Base-by-base conservation (phyloP, 1,140 invertebrate species). In the Drosophila mojavensis region DNA sequence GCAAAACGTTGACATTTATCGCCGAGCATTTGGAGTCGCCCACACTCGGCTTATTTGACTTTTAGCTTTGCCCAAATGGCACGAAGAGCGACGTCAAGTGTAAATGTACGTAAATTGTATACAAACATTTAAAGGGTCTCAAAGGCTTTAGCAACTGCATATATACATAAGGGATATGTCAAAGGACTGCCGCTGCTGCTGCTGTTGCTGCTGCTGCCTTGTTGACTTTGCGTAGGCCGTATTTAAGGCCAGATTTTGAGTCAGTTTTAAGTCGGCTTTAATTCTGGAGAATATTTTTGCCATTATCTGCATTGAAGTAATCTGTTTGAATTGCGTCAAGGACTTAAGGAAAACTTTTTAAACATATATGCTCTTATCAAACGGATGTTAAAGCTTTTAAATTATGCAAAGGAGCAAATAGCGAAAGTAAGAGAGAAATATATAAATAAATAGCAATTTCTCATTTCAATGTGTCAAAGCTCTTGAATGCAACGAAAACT, bases 1-100 rank as follows among this genome's bases (percentile, higher is more conserved):
- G 79, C 83, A 67, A 88, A 89, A 78, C 79, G 84, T 84, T 88
- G 83, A 88, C 83, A 88, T 84, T 89, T 73, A 88, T 82, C 83
- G 79, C 47, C 41, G 54, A 75, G 62, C 78, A 71, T 77, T 81
- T 77, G 56, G 45, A 54, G 39, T 63, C 36, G 33, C 53, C 43
- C n/a, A 48, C 55, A 59, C 53, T 70, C 50, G 36, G 17, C 48
- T 39, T 64, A 53, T 78, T 81, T 81, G 61, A 62, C 47, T 28
- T 66, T 73, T 39, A 75, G 43, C 75, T 74, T 67, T 53, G 39
- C 47, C 50, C 59, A 66, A 74, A 55, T 45, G 58, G 69, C 48
- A 26, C 43, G 50, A 30, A 47, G 1, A n/a, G 28, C 13, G 50
- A 20, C 11, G 53, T n/a, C 30, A 63, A 69, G 65, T 61, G 36